Base-by-base conservation (phyloP, 1,140 invertebrate species). In the Bombus waltoni region DNA sequence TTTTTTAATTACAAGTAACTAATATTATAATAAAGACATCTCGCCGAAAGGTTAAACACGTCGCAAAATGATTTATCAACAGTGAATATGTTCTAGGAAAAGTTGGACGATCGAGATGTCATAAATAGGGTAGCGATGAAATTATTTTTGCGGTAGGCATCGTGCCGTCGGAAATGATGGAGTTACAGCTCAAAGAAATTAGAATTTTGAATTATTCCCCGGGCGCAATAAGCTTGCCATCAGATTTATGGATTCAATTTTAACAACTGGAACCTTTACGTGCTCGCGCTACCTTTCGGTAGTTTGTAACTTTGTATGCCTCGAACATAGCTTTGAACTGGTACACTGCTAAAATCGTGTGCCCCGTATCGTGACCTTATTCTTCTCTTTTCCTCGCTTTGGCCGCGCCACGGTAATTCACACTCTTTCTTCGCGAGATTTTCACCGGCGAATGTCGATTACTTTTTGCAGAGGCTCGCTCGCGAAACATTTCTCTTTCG, bases 231-330 rank as follows among this genome's bases (percentile, higher is more conserved):
- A 62, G 32, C 57, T 38, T 57, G 38, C 71, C 35, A 5, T 38
- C 70, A 74, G 71, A 82, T 82, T 74, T 82, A 82, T 74, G 71
- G 80, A 47, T 65, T 73, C 80, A 82, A 82, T 82, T 82, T 82
- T 59, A 82, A 73, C 68, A 81, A 72, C 57, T 15, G 57, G 72
- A 3, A 73, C 38, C 40, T 53, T 81, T 81, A 71, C 78, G 66
- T 71, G 79, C 28, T 8, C 18, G 5, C 18, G 1, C 70, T 25
- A 18, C 68, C 35, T 42, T 57, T 73, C 18, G 79, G 22, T 72
- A 62, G 79, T 72, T 81, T 72, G 79, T 59, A 65, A 82, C 70
- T 65, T 59, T 65, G 71, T 74, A 82, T 47, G 57, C 57, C 13
- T 32, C 22, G 11, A 47, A 57, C 57, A 73, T 11, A 74, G 53